Evolutionary conservation across 1,140 invertebrate species (phyloP).

Genomic region (Drosophila truncata): DNA sequence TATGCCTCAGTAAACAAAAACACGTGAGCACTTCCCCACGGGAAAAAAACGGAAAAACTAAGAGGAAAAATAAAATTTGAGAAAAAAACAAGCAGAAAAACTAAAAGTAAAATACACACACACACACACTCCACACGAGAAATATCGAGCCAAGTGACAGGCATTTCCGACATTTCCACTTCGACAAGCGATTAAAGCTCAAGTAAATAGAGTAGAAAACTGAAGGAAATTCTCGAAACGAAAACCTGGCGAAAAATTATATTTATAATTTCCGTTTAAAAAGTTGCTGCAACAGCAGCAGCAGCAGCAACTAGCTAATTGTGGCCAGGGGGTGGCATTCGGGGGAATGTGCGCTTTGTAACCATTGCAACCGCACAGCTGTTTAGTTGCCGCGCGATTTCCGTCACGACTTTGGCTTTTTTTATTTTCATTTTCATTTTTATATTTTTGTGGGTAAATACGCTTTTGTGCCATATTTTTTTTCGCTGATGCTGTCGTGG

Average conservation of each 20-base stretch:
- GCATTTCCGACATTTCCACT: conserved; percentile 65
- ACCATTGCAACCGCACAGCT: conserved; percentile 64
- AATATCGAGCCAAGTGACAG: conserved; percentile 63
- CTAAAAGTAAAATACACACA: conserved; percentile 26
- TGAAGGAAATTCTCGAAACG: conserved; percentile 60
- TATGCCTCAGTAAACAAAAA: conserved; percentile 41
- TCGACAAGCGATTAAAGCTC: conserved; percentile 58
- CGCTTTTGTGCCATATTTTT: conserved; percentile 68
- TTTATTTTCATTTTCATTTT: conserved; percentile 17
- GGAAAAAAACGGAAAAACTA: conserved; percentile 8
- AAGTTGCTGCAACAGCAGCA: conserved; percentile 15
- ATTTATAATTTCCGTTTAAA: conserved; percentile 77
- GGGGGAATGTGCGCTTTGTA: not conserved
- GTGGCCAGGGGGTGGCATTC: not conserved
- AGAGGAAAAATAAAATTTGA: conserved; percentile 7
- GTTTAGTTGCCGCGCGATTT: conserved; percentile 71
- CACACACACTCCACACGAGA: conserved; percentile 4
- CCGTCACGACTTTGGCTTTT: conserved; percentile 66
- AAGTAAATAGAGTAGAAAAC: conserved; percentile 42
- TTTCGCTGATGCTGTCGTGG: conserved; percentile 42
- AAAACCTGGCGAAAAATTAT: conserved; percentile 43
- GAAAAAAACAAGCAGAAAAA: conserved; percentile 1
- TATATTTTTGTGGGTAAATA: conserved; percentile 55
- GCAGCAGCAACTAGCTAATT: conserved; percentile 1
- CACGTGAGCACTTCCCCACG: conserved; percentile 56